These are phyloP conservation scores for Clangula hyemalis DNA, from an alignment of 2,797 vertebrate genomes.

Conservation along the genomic window DNA sequence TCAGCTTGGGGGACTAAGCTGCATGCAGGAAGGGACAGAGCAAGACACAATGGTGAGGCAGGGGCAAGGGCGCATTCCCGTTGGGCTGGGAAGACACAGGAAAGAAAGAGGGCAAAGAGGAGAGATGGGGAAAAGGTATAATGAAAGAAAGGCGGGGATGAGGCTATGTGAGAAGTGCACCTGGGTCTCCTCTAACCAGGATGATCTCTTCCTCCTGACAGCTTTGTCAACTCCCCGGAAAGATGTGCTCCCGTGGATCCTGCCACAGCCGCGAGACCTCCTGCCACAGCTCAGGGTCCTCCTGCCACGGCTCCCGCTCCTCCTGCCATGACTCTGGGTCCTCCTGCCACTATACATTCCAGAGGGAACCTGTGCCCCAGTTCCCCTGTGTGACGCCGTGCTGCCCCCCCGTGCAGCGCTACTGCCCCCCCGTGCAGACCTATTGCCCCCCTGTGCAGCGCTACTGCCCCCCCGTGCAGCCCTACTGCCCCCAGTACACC, in stretches of 20 bases:
- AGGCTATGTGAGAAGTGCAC: too few species aligned
- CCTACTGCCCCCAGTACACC: too few species aligned
- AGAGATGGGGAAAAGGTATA: too few species aligned
- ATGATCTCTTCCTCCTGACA: background rate
- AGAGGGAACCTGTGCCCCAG: background rate
- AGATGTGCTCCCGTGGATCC: background rate
- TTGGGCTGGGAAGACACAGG: too few species aligned
- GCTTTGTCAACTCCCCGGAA: background rate
- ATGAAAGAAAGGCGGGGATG: too few species aligned
- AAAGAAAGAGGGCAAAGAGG: too few species aligned
- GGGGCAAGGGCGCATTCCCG: background rate
- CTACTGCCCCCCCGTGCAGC: background rate
- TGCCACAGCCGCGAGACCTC: background rate
- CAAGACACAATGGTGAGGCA: too few species aligned
- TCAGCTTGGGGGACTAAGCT: too few species aligned
- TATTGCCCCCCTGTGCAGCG: background rate
- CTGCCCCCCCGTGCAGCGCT: background rate
- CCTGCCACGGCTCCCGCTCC: background rate
- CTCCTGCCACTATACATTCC: background rate
- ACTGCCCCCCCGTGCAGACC: background rate
- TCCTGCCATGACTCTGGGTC: background rate
- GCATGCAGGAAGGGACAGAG: too few species aligned
- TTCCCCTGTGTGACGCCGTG: background rate
- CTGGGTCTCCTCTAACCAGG: too few species aligned
- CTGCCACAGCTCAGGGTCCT: background rate